A percentile compares a stretch with the other conserved stretches of the same genome.
Evolutionary conservation across 2,888 invertebrate genomes (phyloP).

Genomic region (Ormyrus rosae): DNA sequence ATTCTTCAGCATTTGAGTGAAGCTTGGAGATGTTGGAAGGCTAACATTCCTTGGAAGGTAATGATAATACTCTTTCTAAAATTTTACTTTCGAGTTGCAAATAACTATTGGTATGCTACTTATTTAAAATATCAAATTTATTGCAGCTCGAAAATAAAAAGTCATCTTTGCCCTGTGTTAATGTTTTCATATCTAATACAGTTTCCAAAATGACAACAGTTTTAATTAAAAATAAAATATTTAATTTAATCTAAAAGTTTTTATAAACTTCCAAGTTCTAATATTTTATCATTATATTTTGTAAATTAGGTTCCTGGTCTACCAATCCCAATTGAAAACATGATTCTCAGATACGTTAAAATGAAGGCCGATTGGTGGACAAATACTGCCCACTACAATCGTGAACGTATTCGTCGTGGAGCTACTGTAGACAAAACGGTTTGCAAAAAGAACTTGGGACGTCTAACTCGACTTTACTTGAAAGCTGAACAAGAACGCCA

Average conservation of each 20-base stretch:
- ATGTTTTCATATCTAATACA: constrained; percentile 15
- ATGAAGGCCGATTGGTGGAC: constrained; percentile 99
- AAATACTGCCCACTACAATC: constrained; percentile 99
- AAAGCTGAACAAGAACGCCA: constrained; percentile 99
- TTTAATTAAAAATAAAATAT: neutral
- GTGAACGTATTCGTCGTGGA: constrained; percentile 98
- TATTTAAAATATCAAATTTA: neutral
- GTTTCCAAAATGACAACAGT: constrained; percentile 31
- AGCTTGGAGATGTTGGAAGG: constrained; percentile 99
- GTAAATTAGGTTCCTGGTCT: constrained; percentile 90
- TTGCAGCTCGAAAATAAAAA: constrained; percentile 17
- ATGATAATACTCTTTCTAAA: constrained; percentile 11
- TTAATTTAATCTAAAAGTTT: neutral
- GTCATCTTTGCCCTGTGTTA: constrained; percentile 35
- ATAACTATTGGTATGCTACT: constrained; percentile 22
- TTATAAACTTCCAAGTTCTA: neutral
- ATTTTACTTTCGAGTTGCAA: constrained; percentile 47
- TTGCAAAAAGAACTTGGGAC: constrained; percentile 99
- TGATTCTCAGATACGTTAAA: constrained; percentile 99
- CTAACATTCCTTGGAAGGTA: constrained; percentile 99
- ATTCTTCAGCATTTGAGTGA: constrained; percentile 99
- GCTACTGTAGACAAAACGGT: constrained; percentile 99
- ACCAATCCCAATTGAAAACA: constrained; percentile 99
- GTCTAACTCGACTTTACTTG: constrained; percentile 96
- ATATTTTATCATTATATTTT: constrained; percentile 12